Percentiles rank a stretch among this genome's conserved stretches.
Conservation (phyloP, 2,797 vertebrate genomes). For the Phalloptychus januarius region DNA sequence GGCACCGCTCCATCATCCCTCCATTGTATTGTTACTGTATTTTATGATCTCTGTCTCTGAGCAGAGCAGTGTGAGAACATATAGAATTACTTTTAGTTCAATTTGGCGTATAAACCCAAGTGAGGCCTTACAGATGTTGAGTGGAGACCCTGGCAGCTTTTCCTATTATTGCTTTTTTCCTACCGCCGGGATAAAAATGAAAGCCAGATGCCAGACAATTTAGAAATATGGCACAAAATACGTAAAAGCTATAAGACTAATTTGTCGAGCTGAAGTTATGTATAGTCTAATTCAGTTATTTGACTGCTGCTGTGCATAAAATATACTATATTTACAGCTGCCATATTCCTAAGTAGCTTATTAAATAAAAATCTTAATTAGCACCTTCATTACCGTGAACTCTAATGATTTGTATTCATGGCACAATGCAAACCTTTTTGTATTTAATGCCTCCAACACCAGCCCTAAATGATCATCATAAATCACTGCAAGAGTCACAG, state of each 20-base stretch:
- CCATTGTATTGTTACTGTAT: neutral
- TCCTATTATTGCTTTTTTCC: neutral
- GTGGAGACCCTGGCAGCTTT: neutral
- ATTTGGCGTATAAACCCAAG: neutral
- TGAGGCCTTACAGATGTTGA: neutral
- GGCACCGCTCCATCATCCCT: neutral
- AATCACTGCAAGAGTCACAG: neutral
- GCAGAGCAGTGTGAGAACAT: neutral
- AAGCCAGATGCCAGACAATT: neutral
- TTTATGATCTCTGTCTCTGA: neutral
- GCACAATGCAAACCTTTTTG: neutral
- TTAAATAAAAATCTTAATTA: neutral
- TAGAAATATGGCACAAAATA: neutral
- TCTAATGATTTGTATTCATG: neutral
- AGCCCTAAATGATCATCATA: neutral
- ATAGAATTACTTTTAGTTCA: neutral
- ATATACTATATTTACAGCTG: neutral
- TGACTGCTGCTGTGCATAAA: neutral
- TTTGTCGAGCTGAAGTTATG: neutral
- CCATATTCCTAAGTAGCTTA: neutral
- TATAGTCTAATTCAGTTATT: neutral
- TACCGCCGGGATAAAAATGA: neutral
- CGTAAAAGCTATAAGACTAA: neutral
- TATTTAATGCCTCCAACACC: neutral
- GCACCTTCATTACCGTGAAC: neutral